Base-by-base conservation (phyloP, 1,140 invertebrate species). In the Drosophila hydei region DNA sequence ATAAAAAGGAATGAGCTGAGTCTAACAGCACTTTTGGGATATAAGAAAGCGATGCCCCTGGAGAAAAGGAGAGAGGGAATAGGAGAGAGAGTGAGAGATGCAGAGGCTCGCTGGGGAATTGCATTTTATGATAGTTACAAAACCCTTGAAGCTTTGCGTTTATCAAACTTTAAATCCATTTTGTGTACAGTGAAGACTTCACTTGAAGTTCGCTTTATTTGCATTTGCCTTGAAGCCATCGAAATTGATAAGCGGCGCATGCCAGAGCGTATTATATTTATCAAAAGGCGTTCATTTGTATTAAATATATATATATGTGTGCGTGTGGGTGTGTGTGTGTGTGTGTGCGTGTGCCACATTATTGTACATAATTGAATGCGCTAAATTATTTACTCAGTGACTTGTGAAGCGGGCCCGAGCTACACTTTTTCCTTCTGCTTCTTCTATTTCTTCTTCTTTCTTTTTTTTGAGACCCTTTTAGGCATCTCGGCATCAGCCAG, bases 361-460 rank as follows among this genome's bases (percentile, higher is more conserved):
- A 87, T 77, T 73, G 69, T 88, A 87, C 83, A 87, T 87, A 87
- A 87, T 83, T 87, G 83, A 87, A 72, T 79, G 60, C 62, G 61
- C 54, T 88, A 69, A 78, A 88, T 88, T 83, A 88, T 87, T 88
- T 73, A 87, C 72, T 65, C 58, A 60, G 40, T 75, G 75, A 70
- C 62, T 70, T 75, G 76, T 68, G 58, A 73, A 61, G 50, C 43
- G 36, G 16, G 42, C 12, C 51, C 23, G 8, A 48, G n/a, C 50
- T 30, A 38, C 62, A 33, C 40, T 59, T 25, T 27, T 43, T 42
- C 9, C 30, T 0, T 33, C 30, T 11, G 11, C 30, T 12, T 3
- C 30, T 33, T 8, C 27, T 9, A 8, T 33, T 3, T 33, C 30
- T 33, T 33, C 30, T 33, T 33, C 30, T 33, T 33, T 11, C 7